Evolutionary conservation across 2,888 invertebrate genomes (phyloP).

Genomic region (Toxonevra muliebris): DNA sequence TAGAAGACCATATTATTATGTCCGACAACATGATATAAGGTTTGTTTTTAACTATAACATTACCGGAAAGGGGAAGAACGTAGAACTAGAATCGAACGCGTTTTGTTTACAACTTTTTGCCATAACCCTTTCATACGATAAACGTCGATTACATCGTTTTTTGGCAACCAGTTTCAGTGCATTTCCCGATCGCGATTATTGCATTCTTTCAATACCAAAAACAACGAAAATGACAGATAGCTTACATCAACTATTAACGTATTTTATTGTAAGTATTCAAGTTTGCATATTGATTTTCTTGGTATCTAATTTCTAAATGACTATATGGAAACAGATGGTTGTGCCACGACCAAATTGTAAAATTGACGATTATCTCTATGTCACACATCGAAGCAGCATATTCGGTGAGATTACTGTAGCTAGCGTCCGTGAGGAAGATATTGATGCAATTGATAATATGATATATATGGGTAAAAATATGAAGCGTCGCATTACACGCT

Average conservation of each 20-base stretch:
- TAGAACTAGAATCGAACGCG: constrained; percentile 42
- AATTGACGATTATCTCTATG: constrained; percentile 48
- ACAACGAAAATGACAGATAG: constrained; percentile 27
- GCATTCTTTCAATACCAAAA: constrained; percentile 48
- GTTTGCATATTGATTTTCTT: too few relatives aligned
- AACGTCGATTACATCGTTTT: constrained; percentile 68
- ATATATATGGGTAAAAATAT: constrained; percentile 11
- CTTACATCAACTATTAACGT: constrained; percentile 42
- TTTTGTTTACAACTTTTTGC: constrained; percentile 54
- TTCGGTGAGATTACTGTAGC: constrained; percentile 48
- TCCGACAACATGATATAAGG: too few relatives aligned
- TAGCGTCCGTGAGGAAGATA: constrained; percentile 40
- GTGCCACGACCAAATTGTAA: constrained; percentile 47
- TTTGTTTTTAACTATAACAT: too few relatives aligned
- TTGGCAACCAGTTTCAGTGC: constrained; percentile 74
- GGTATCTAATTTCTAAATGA: background rate
- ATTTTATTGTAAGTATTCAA: constrained; percentile 49
- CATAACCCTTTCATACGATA: constrained; percentile 61
- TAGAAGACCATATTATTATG: too few relatives aligned
- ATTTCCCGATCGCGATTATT: constrained; percentile 71
- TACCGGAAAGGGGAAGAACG: too few relatives aligned
- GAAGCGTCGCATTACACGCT: constrained; percentile 11
- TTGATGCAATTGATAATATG: constrained; percentile 38
- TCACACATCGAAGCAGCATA: constrained; percentile 54
- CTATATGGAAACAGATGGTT: constrained; percentile 46